Percentiles rank a stretch among this genome's conserved stretches.
These are phyloP conservation scores for Alcis repandata DNA, from an alignment of 2,888 invertebrate genomes.

Conservation along the genomic window DNA sequence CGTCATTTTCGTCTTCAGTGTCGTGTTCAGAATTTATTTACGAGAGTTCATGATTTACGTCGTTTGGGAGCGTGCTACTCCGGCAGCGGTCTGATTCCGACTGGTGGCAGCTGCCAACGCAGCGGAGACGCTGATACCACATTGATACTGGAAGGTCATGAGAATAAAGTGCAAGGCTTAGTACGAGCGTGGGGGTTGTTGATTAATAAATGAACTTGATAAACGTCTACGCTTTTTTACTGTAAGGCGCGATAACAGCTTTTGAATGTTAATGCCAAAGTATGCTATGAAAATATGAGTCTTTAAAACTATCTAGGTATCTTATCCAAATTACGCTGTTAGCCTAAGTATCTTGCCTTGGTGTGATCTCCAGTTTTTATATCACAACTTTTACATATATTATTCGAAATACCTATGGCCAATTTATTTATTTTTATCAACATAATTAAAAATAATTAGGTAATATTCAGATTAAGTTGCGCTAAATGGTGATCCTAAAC, in stretches of 20 bases:
- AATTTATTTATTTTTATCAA: too few species aligned
- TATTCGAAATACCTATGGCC: too few species aligned
- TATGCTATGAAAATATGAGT: too few species aligned
- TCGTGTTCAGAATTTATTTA: constrained; percentile 63
- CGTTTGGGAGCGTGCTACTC: constrained; percentile 62
- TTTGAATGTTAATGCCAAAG: too few species aligned
- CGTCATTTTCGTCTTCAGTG: constrained; percentile 58
- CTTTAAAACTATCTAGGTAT: too few species aligned
- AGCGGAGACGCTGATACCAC: constrained; percentile 21
- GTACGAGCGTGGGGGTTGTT: background rate
- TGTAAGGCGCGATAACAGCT: background rate
- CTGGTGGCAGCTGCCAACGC: constrained; percentile 49
- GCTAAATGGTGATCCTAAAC: background rate
- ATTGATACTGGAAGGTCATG: constrained; percentile 27
- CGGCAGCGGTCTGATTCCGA: constrained; percentile 66
- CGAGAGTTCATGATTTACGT: constrained; percentile 55
- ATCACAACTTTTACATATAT: too few species aligned
- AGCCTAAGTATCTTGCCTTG: too few species aligned
- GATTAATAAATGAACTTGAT: constrained; percentile 4
- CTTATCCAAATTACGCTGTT: too few species aligned
- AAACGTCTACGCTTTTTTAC: constrained; percentile 1
- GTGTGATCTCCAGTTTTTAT: too few species aligned
- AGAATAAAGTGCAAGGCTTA: constrained; percentile 26
- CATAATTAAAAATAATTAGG: too few species aligned
- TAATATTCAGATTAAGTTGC: too few species aligned